Percentiles rank a stretch among this genome's conserved stretches.
phyloP scores from a whole-genome alignment of 2,113 vertebrate species.

The Cettia cetti region DNA sequence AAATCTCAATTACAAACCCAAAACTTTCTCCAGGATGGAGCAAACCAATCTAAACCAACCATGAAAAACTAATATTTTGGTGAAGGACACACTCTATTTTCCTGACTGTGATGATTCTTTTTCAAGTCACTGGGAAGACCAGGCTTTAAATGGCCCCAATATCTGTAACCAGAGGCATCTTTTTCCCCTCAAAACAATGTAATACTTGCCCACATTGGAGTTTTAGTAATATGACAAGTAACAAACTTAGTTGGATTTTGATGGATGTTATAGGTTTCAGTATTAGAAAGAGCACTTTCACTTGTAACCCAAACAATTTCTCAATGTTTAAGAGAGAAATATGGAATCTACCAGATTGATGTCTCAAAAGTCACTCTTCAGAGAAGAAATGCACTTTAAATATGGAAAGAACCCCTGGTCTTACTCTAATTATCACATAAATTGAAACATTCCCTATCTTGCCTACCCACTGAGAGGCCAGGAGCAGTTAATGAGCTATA shows the following conservation, averaged over 20 bases:
- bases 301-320: not conserved
- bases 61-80: not conserved
- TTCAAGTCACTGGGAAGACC: not conserved
- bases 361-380: not conserved
- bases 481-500: constrained; percentile 25
- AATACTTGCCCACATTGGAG: not conserved
- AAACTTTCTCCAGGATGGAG: not conserved
- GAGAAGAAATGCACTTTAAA: not conserved
- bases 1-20: not conserved
- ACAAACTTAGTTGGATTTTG: not conserved
- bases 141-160: not conserved
- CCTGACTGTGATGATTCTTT: not conserved
- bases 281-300: not conserved
- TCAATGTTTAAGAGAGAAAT: not conserved
- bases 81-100: not conserved
- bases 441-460: constrained; percentile 34
- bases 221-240: not conserved
- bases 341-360: not conserved
- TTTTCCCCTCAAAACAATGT: not conserved
- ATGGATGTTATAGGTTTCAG: not conserved
- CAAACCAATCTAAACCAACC: not conserved
- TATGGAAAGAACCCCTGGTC: not conserved
- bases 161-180: not conserved
- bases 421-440: constrained; percentile 34
- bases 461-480: constrained; percentile 15